Evolutionary conservation across 2,797 vertebrate genomes (phyloP).

Genomic region (Rhynchonycteris naso): DNA sequence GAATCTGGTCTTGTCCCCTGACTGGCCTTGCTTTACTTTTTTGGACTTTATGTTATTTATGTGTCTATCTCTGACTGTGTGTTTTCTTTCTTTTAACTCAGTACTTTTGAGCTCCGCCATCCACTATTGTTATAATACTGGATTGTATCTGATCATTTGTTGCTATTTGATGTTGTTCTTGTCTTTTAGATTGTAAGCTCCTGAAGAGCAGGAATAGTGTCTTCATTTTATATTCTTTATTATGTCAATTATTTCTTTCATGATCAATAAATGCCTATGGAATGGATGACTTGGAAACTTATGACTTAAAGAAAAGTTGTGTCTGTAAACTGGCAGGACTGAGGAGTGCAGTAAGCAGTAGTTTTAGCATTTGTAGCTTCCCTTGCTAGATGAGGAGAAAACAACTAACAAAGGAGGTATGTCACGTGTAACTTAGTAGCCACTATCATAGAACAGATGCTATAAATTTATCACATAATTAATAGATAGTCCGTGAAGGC

Average conservation of each 20-base stretch:
- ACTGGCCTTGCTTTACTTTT: neutral
- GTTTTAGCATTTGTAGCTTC: neutral
- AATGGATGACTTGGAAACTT: slow-evolving; percentile 34
- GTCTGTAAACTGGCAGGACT: neutral
- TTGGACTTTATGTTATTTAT: neutral
- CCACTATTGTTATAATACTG: slow-evolving; percentile 5
- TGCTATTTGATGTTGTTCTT: slow-evolving; percentile 45
- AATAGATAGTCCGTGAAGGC: neutral
- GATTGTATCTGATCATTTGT: slow-evolving; percentile 24
- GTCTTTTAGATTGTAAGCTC: slow-evolving; percentile 74
- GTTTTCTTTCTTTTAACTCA: neutral
- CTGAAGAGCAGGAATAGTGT: slow-evolving; percentile 59
- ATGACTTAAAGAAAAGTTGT: slow-evolving; percentile 14
- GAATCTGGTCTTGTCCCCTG: neutral
- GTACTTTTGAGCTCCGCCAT: neutral
- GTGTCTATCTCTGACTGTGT: neutral
- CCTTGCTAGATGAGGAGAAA: neutral
- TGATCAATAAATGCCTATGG: slow-evolving; percentile 41
- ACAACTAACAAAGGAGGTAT: neutral
- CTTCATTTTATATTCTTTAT: slow-evolving; percentile 49
- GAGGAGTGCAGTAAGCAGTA: neutral
- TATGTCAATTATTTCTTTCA: slow-evolving; percentile 42
- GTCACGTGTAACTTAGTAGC: neutral
- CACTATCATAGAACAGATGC: neutral
- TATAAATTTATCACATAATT: neutral